Percentiles rank a stretch among this genome's conserved stretches.
Evolutionary conservation across 30 jellyfish, hydroid and myxozoan genomes (phyloP).

Genomic region (Cassiopea andromeda): DNA sequence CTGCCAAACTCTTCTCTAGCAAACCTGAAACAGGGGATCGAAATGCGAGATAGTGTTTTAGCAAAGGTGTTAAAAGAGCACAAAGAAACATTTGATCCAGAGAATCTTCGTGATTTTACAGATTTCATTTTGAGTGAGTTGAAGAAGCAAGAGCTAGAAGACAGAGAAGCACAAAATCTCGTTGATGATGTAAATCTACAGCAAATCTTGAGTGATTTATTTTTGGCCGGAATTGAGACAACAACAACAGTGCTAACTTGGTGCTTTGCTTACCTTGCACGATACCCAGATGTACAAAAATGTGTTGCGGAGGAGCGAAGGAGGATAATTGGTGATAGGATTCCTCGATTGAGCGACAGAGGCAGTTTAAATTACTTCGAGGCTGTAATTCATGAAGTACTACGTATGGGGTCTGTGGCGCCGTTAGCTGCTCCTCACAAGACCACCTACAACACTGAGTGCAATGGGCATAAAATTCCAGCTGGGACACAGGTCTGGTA

Average conservation of each 20-base stretch:
- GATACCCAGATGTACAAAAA: slow-evolving; percentile 79
- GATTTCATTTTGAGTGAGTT: slow-evolving; percentile 62
- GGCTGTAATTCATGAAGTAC: slow-evolving; percentile 76
- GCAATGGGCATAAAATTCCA: slow-evolving; percentile 75
- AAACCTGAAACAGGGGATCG: slow-evolving; percentile 45
- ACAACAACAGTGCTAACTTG: slow-evolving; percentile 70
- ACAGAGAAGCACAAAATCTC: background rate
- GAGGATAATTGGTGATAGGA: slow-evolving; percentile 59
- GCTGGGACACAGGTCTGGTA: slow-evolving; percentile 66
- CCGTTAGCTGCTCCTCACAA: slow-evolving; percentile 86
- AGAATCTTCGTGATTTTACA: slow-evolving; percentile 70
- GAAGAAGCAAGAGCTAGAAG: slow-evolving; percentile 6
- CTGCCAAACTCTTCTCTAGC: slow-evolving; percentile 61
- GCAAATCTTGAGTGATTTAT: slow-evolving; percentile 63
- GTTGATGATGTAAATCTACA: slow-evolving; percentile 51
- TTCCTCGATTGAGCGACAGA: slow-evolving; percentile 72
- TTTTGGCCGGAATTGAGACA: slow-evolving; percentile 77
- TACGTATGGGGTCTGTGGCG: slow-evolving; percentile 69
- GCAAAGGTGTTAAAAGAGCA: slow-evolving; percentile 47
- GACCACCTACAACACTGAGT: slow-evolving; percentile 32
- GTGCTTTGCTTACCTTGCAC: slow-evolving; percentile 63
- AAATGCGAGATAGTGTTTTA: slow-evolving; percentile 48
- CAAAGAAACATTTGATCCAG: slow-evolving; percentile 62
- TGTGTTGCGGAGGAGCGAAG: slow-evolving; percentile 62
- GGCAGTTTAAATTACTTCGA: slow-evolving; percentile 55